Evolutionary conservation across 2,797 vertebrate species (phyloP).

Genomic region (Siniperca scherzeri): DNA sequence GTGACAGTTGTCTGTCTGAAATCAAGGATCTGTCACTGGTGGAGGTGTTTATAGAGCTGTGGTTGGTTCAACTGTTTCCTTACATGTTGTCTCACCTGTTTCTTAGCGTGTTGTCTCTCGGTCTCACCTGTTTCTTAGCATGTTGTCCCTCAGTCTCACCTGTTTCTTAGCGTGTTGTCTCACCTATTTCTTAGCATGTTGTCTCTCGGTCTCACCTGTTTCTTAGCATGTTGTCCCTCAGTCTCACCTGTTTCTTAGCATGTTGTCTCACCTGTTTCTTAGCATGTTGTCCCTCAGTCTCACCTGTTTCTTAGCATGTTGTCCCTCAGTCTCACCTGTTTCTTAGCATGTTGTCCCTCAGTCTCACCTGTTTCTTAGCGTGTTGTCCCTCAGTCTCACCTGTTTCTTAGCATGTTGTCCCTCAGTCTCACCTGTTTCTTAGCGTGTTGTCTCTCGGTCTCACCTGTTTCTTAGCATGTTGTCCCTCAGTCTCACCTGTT

Average conservation of each 20-base stretch:
- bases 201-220: conserved; percentile 1
- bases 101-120: neutral
- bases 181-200: neutral
- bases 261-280: conserved; percentile 55
- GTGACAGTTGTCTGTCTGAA: no score
- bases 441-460: neutral
- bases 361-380: conserved; percentile 15
- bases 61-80: neutral
- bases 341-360: conserved; percentile 27
- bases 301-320: no score
- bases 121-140: neutral
- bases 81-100: neutral
- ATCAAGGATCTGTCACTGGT: no score
- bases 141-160: neutral
- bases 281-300: no score
- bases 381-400: neutral
- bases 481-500: conserved; percentile 15
- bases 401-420: neutral
- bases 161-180: neutral
- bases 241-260: conserved; percentile 82
- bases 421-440: neutral
- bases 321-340: no score
- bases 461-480: neutral
- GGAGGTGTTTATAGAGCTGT: no score
- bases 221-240: conserved; percentile 6